Conservation (phyloP, 2,888 invertebrate species). For the Eretmocerus hayati region DNA sequence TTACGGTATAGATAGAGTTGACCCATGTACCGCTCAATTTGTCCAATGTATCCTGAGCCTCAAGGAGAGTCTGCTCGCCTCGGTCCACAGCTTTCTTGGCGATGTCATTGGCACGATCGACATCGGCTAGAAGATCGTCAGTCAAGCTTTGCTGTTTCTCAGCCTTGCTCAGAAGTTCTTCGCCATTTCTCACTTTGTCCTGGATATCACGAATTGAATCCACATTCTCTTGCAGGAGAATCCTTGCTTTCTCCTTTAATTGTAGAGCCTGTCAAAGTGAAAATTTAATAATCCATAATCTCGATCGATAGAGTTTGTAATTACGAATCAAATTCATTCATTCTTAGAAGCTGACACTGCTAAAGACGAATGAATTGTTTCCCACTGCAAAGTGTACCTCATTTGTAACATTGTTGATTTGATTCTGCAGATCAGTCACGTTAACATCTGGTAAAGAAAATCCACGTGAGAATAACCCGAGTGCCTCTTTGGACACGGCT, state of each 20-base stretch:
- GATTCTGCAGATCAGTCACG: conserved; percentile 59
- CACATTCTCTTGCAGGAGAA: conserved; percentile 52
- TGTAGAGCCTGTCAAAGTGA: conserved; percentile 44
- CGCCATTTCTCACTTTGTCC: conserved; percentile 60
- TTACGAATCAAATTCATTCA: too few species aligned
- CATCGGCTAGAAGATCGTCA: conserved; percentile 71
- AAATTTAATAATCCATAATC: too few species aligned
- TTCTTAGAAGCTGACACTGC: too few species aligned
- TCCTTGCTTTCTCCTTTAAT: conserved; percentile 56
- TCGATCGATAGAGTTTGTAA: too few species aligned
- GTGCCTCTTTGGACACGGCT: conserved; percentile 73
- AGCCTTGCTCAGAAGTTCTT: conserved; percentile 60
- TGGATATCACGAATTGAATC: conserved; percentile 57
- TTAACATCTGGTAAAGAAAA: conserved; percentile 73
- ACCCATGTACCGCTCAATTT: conserved; percentile 67
- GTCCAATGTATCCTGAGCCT: conserved; percentile 72
- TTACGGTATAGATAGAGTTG: too few species aligned
- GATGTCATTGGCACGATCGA: conserved; percentile 66
- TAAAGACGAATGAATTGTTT: too few species aligned
- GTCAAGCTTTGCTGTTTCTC: conserved; percentile 68
- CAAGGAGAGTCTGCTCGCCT: conserved; percentile 73
- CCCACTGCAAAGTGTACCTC: conserved; percentile 57
- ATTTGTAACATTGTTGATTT: conserved; percentile 61
- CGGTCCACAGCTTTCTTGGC: conserved; percentile 78
- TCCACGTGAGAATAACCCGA: conserved; percentile 71